These are phyloP conservation scores for Agelastica alni DNA, from an alignment of 2,888 invertebrate species.

Conservation along the genomic window DNA sequence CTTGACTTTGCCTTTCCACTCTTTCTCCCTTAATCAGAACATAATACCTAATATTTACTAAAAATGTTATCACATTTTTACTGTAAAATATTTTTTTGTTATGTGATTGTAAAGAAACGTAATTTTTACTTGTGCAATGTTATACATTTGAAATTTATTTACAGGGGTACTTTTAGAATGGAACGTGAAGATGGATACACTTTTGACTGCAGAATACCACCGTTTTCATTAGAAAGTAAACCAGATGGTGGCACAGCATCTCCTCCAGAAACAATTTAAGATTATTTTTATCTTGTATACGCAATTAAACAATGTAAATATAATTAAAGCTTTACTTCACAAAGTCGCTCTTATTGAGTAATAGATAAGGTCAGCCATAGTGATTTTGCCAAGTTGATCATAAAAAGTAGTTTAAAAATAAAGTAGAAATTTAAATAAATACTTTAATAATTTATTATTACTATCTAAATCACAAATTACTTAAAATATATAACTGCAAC, in stretches of 20 bases:
- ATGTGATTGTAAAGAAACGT: not conserved
- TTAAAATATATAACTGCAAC: too few species aligned
- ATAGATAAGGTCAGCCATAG: too few species aligned
- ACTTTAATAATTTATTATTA: too few species aligned
- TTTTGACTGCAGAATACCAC: conserved; percentile 97
- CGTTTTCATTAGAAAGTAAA: conserved; percentile 95
- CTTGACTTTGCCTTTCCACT: too few species aligned
- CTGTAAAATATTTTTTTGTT: not conserved
- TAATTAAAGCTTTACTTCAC: not conserved
- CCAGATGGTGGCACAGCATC: conserved; percentile 66
- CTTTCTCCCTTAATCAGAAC: too few species aligned
- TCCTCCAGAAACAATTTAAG: conserved; percentile 49
- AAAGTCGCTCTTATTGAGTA: too few species aligned
- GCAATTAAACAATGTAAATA: conserved; percentile 7
- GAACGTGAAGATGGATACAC: conserved; percentile 96
- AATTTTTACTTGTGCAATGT: conserved; percentile 4
- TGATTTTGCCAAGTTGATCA: too few species aligned
- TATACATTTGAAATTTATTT: too few species aligned
- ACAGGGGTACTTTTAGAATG: conserved; percentile 94
- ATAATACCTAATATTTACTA: too few species aligned
- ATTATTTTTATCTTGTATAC: conserved; percentile 23
- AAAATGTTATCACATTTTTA: not conserved
- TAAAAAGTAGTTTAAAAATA: too few species aligned
- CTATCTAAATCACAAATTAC: conserved; percentile 9
- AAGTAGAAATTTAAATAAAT: too few species aligned